These are phyloP conservation scores for Aporophyla lueneburgensis DNA, from an alignment of 2,888 invertebrate species.

Conservation along the genomic window DNA sequence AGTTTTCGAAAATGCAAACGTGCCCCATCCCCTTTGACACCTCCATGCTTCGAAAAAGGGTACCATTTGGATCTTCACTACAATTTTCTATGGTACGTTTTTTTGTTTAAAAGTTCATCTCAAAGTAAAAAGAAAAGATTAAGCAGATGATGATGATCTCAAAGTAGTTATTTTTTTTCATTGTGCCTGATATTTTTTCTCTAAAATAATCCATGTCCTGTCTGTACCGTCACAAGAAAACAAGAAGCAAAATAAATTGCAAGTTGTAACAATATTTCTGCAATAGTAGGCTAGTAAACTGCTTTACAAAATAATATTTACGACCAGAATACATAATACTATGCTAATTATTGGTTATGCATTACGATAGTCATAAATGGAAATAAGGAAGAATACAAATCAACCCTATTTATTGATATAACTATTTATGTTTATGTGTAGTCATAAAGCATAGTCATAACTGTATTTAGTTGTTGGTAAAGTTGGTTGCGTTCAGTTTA, in stretches of 20 bases:
- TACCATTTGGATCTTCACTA: no score
- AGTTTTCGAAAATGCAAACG: no score
- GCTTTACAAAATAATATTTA: not conserved
- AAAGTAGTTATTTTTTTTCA: no score
- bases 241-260: not conserved
- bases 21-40: no score
- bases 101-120: no score
- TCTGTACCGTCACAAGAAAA: no score
- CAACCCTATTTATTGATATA: constrained; percentile 19
- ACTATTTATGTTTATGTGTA: constrained; percentile 26
- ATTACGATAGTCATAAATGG: not conserved
- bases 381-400: constrained; percentile 38
- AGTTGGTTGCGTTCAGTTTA: constrained; percentile 39
- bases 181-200: no score
- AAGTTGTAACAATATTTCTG: not conserved
- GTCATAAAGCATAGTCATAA: constrained; percentile 41
- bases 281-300: not conserved
- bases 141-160: no score
- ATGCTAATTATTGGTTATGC: not conserved
- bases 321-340: constrained; percentile 15
- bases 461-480: constrained; percentile 7
- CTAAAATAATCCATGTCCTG: no score
- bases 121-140: no score
- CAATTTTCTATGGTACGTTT: no score
- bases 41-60: no score